Conservation (phyloP, 2,888 invertebrate species). For the Mythimna loreyi region DNA sequence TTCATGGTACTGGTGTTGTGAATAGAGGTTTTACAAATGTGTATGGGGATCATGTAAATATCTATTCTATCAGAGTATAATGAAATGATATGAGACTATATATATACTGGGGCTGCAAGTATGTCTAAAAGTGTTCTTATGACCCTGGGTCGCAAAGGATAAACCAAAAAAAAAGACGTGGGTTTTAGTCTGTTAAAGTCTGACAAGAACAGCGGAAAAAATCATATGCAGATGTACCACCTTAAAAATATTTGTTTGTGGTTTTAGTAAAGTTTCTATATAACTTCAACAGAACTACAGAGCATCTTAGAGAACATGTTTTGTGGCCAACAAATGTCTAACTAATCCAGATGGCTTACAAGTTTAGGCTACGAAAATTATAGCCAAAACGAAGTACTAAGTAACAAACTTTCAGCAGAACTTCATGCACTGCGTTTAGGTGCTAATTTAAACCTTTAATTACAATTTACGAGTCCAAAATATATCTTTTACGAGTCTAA, state of each 20-base stretch:
- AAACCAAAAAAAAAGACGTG: too few species aligned
- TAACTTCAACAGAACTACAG: neutral
- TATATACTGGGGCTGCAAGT: neutral
- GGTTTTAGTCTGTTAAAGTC: too few species aligned
- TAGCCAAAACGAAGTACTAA: slow-evolving; percentile 27
- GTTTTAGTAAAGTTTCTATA: neutral
- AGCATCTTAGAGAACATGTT: neutral
- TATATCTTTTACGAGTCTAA: slow-evolving; percentile 43
- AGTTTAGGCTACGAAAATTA: slow-evolving; percentile 28
- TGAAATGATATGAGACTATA: neutral
- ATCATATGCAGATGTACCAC: too few species aligned
- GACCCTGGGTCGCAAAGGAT: too few species aligned
- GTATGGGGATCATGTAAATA: neutral
- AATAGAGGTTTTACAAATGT: neutral
- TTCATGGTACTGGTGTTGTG: neutral
- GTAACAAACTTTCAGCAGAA: slow-evolving; percentile 42
- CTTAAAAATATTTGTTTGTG: too few species aligned
- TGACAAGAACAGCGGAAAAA: too few species aligned
- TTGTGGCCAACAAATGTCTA: slow-evolving; percentile 14
- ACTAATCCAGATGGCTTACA: slow-evolving; percentile 18
- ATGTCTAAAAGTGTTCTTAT: too few species aligned
- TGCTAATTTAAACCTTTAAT: slow-evolving; percentile 38
- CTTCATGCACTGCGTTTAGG: slow-evolving; percentile 34
- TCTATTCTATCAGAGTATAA: neutral
- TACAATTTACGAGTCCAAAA: slow-evolving; percentile 48